These are phyloP conservation scores for Spinus olivaceus DNA, from an alignment of 2,797 vertebrate genomes.

Conservation along the genomic window DNA sequence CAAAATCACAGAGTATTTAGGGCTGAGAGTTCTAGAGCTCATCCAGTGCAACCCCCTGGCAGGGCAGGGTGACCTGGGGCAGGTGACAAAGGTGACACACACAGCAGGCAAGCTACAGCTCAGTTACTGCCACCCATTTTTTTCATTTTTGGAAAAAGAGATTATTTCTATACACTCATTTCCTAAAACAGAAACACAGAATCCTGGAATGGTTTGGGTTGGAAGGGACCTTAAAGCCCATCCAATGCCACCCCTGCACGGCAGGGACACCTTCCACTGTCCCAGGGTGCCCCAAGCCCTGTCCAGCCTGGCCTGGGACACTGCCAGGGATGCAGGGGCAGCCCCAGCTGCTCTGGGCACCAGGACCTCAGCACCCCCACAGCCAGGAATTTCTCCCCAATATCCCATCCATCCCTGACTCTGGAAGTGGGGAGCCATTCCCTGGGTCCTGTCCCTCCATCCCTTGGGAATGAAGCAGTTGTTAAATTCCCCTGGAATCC, in stretches of 20 bases:
- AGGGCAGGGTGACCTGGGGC: neutral
- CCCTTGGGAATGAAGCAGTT: neutral
- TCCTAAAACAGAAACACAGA: neutral
- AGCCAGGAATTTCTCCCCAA: rapidly evolving
- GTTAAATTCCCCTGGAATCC: neutral
- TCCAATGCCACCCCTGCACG: rapidly evolving
- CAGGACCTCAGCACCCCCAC: rapidly evolving
- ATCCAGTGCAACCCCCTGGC: neutral
- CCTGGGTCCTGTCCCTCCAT: neutral
- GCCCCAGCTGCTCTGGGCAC: neutral
- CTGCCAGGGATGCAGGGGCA: neutral
- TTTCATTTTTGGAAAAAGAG: neutral
- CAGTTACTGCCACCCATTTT: neutral
- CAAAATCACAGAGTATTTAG: neutral
- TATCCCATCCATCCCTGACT: rapidly evolving
- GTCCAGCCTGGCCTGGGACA: neutral
- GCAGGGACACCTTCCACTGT: neutral
- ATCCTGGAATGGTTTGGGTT: neutral
- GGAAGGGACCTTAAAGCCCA: too few species aligned
- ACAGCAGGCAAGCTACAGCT: neutral
- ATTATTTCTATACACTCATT: neutral
- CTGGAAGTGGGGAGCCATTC: neutral
- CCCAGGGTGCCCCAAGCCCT: rapidly evolving
- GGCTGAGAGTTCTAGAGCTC: neutral
- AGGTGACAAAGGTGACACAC: neutral